phyloP scores from a whole-genome alignment of 2,888 invertebrate genomes.

The Leptopilina drosophilae region DNA sequence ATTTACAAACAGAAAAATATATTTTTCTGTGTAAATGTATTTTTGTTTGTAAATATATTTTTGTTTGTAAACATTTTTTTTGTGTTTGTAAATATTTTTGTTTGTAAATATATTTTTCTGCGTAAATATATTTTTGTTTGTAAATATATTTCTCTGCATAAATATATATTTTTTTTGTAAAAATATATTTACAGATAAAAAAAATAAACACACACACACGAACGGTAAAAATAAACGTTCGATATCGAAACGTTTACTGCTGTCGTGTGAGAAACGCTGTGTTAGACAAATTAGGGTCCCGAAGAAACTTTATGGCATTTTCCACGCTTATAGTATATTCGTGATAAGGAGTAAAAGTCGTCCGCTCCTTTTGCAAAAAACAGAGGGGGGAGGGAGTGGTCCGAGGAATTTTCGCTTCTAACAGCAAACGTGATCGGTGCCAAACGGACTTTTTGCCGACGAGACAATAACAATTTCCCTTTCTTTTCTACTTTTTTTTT shows the following conservation, averaged over 20 bases:
- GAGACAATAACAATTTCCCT: conserved; percentile 33
- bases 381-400: not conserved
- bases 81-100: too few relatives aligned
- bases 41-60: too few relatives aligned
- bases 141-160: too few relatives aligned
- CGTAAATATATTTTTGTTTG: too few relatives aligned
- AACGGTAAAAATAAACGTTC: not conserved
- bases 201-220: too few relatives aligned
- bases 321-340: conserved; percentile 4
- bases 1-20: too few relatives aligned
- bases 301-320: conserved; percentile 36
- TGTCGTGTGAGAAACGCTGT: conserved; percentile 33
- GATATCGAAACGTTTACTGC: conserved; percentile 5
- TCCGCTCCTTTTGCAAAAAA: not conserved
- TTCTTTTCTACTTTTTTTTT: not conserved
- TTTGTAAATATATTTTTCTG: too few relatives aligned
- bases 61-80: too few relatives aligned
- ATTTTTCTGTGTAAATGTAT: too few relatives aligned
- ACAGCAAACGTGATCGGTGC: conserved; percentile 35
- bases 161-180: too few relatives aligned
- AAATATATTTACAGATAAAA: too few relatives aligned
- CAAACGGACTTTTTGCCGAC: conserved; percentile 33
- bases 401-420: conserved; percentile 1
- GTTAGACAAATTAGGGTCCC: conserved; percentile 28
- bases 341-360: conserved; percentile 35